Base-by-base conservation (phyloP, 2,113 vertebrate genomes). In the Oceanites oceanicus region DNA sequence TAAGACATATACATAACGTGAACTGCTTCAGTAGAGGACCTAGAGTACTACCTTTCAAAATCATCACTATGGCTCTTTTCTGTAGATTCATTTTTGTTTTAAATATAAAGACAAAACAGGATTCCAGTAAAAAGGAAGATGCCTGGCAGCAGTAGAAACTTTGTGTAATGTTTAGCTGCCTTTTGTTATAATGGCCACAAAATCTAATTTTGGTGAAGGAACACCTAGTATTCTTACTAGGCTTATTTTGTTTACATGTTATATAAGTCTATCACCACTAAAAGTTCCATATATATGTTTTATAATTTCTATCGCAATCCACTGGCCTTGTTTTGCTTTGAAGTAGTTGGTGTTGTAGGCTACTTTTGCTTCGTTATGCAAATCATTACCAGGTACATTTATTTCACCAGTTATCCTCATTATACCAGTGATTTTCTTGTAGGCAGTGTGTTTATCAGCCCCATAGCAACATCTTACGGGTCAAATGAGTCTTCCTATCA, bases 1-100 rank as follows among this genome's bases (percentile, higher is more conserved):
- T 58, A 21, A 65, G 49, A 22, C 0, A 0, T n/a, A 36, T 16
- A 42, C 1, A 7, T 22, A 86, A 2, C 38, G 52, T 20, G 5
- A 65, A 62, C 8, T 65, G 12, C 76, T 94, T 88, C 53, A 40
- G 21, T 19, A 68, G 18, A 29, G 10, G 62, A 75, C 27, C 15
- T 78, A 19, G 18, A 73, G 30, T 52, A 47, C 15, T 38, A 6
- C 4, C 7, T 83, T 92, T 68, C 52, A 63, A n/a, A 53, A 9
- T 55, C 15, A 50, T 23, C 4, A 0, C 10, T 45, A 14, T 26
- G 25, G 5, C 34, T 56, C 4, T 73, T 90, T 86, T 72, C 8
- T 59, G 38, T 62, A 59, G 12, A 36, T 61, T 29, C 32, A 29
- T 38, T 84, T 87, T 85, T 66, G 3, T 13, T 90, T 71, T 44